Evolutionary conservation across 2,888 invertebrate genomes (phyloP).

Genomic region (Orthosia cruda): DNA sequence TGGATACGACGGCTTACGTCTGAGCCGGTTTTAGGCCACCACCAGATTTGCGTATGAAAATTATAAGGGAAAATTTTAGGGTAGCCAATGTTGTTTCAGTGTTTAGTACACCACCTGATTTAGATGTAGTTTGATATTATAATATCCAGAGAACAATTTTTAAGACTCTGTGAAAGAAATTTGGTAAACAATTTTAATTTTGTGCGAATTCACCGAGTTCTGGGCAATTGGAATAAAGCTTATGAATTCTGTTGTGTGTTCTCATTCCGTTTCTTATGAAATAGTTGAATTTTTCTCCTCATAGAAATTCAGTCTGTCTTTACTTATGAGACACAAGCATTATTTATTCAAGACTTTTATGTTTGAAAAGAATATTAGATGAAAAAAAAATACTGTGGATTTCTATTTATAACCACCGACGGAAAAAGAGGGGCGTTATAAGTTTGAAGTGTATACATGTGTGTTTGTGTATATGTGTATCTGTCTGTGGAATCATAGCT

Average conservation of each 20-base stretch:
- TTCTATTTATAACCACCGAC: no score
- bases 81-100: slow-evolving; percentile 38
- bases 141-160: slow-evolving; percentile 13
- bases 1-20: slow-evolving; percentile 44
- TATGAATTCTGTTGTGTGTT: not conserved
- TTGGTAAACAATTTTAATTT: slow-evolving; percentile 17
- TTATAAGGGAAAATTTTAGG: slow-evolving; percentile 62
- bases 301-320: not conserved
- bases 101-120: slow-evolving; percentile 23
- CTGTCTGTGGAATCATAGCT: no score
- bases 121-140: slow-evolving; percentile 14
- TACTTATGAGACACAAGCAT: slow-evolving; percentile 12
- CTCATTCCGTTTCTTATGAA: slow-evolving; percentile 3
- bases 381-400: not conserved
- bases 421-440: no score
- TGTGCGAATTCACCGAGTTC: not conserved
- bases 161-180: not conserved
- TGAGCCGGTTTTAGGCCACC: slow-evolving; percentile 66
- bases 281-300: slow-evolving; percentile 1
- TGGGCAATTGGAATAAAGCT: not conserved
- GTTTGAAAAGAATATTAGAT: slow-evolving; percentile 8
- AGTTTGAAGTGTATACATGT: no score
- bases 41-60: slow-evolving; percentile 68
- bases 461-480: no score
- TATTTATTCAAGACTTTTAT: slow-evolving; percentile 20